Conservation (phyloP, 1,140 invertebrate genomes). For the Gerris buenoi region DNA sequence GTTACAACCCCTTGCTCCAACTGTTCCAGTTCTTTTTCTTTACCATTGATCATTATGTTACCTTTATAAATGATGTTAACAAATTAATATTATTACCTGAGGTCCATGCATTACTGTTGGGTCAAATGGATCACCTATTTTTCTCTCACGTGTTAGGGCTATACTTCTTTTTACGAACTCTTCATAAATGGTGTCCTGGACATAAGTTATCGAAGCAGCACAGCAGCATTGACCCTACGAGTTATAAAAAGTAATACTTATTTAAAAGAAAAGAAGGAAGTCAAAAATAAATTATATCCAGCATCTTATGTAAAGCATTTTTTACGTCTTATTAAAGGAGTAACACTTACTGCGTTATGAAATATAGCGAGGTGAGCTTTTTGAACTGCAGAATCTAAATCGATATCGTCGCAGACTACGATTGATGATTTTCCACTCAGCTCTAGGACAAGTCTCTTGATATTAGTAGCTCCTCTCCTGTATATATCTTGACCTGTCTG, state of each 20-base stretch:
- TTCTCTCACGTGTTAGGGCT: conserved; percentile 46
- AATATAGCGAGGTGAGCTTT: conserved; percentile 66
- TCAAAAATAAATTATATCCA: too few relatives aligned
- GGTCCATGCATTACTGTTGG: conserved; percentile 56
- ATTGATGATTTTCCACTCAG: conserved; percentile 91
- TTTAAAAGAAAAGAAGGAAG: too few relatives aligned
- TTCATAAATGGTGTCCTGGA: conserved; percentile 76
- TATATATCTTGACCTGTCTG: conserved; percentile 70
- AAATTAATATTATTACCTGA: conserved; percentile 37
- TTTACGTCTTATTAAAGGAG: too few relatives aligned
- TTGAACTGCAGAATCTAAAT: conserved; percentile 66
- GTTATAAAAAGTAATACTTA: too few relatives aligned
- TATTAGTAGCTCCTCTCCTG: conserved; percentile 55
- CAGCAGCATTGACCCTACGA: conserved; percentile 72
- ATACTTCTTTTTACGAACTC: conserved; percentile 62
- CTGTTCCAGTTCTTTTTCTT: too few relatives aligned
- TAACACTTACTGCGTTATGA: conserved; percentile 56
- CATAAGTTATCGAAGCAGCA: conserved; percentile 78
- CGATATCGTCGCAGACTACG: conserved; percentile 73
- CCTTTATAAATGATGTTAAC: neutral
- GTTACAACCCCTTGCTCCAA: too few relatives aligned
- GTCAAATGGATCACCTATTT: conserved; percentile 70
- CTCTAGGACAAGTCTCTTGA: conserved; percentile 85
- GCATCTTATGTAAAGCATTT: too few relatives aligned
- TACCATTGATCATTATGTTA: neutral